Evolutionary conservation across 2,888 invertebrate genomes (phyloP), one percentile per base, ranked within the genome.

Genomic region (Ephialtes manifestator): DNA sequence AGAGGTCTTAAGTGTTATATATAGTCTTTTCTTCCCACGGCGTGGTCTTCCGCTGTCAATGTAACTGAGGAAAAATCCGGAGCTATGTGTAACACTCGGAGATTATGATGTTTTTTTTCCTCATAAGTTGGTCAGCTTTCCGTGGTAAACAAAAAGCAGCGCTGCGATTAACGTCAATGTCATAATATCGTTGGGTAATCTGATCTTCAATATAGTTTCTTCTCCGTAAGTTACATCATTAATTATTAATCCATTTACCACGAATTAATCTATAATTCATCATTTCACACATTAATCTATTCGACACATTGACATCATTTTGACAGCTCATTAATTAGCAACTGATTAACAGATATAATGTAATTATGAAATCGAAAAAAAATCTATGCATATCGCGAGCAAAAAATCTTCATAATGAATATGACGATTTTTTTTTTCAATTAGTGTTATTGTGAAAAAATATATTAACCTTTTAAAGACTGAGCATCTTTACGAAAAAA

Each of bases 1-100:
- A 76, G 15, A 80, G 65, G 63, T 76, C 31, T 51, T 15, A 28
- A 20, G 68, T 70, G 65, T 70, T 55, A 13, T 10, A 13, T 46
- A 63, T 46, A 28, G 15, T n/a, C 10, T 63, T 15, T 53, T 55
- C 51, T 15, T 20, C 18, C 20, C 20, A n/a, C 35, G n/a, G 8
- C 63, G 65, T 65, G n/a, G 28, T 58, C 55, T 39, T 67, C 55
- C 28, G 48, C 35, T 48, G 24, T 46, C 18, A 39, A 39, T 39
- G 39, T 65, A 11, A 28, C 35, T 18, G 35, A 18, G 18, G 18
- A 65, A 39, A 65, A 39, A 65, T 65, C 65, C 60, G 28, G n/a
- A 31, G 31, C 31, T 11, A 24, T 55, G 55, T 55, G 55, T 55
- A 55, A 24, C 55, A 24, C 55, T 24, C 11, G 24, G 15, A 18